Evolutionary conservation across 2,888 invertebrate species (phyloP).

Genomic region (Mechanitis mazaeus): DNA sequence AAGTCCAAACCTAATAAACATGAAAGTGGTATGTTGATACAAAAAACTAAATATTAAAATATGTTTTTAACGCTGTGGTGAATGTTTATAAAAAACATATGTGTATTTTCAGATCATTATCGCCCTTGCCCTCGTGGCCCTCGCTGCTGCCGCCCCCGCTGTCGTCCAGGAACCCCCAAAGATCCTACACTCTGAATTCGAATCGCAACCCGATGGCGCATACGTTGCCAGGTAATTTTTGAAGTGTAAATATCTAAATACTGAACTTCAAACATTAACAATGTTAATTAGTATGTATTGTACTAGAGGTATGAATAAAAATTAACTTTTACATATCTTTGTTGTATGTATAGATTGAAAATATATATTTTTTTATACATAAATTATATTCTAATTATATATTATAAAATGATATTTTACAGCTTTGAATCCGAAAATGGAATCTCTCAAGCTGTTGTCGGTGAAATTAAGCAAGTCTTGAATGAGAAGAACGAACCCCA

Average conservation of each 20-base stretch:
- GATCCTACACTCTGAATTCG: slow-evolving; percentile 46
- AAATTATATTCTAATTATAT: neutral
- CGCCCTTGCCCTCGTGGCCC: slow-evolving; percentile 53
- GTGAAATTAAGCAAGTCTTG: slow-evolving; percentile 53
- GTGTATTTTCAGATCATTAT: slow-evolving; percentile 41
- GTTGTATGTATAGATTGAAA: no score
- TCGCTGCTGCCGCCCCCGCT: slow-evolving; percentile 45
- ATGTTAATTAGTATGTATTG: no score
- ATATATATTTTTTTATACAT: no score
- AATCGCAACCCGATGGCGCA: slow-evolving; percentile 47
- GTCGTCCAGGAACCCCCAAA: slow-evolving; percentile 30
- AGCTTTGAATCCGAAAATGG: slow-evolving; percentile 77
- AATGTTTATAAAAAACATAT: no score
- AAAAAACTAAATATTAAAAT: no score
- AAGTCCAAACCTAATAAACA: slow-evolving; percentile 46
- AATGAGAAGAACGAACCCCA: slow-evolving; percentile 78
- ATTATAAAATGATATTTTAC: slow-evolving; percentile 14
- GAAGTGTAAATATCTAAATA: neutral
- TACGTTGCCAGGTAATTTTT: slow-evolving; percentile 46
- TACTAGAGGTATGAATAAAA: no score
- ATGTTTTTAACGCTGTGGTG: slow-evolving; percentile 1
- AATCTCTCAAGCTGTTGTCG: slow-evolving; percentile 69
- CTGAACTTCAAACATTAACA: neutral
- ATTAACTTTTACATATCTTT: no score
- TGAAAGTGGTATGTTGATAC: slow-evolving; percentile 62